phyloP scores from a whole-genome alignment of 92 coral and sea anemone species.

The Micromussa lordhowensis region DNA sequence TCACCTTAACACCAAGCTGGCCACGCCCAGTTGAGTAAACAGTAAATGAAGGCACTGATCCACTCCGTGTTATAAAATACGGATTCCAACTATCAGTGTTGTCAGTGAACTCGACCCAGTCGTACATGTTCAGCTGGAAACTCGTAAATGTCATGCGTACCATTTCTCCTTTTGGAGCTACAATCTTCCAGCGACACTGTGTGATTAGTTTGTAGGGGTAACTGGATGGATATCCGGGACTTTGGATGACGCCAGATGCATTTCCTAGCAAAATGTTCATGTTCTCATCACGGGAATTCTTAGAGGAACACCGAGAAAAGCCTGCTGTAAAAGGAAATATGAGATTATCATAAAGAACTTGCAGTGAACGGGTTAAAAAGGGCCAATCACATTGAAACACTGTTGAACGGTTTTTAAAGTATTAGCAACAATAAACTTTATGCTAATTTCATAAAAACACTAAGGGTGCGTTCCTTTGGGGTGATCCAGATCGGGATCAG shows the following conservation, averaged over 20 bases:
- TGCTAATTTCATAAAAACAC: too few species aligned
- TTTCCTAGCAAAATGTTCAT: constrained; percentile 24
- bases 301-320: not conserved
- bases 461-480: too few species aligned
- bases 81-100: constrained; percentile 8
- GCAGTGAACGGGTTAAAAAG: not conserved
- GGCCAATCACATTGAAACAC: not conserved
- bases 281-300: constrained; percentile 18
- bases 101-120: not conserved
- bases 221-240: constrained; percentile 26
- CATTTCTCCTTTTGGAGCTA: constrained; percentile 23
- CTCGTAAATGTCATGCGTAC: constrained; percentile 16
- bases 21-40: constrained; percentile 34
- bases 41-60: constrained; percentile 21
- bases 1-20: constrained; percentile 8
- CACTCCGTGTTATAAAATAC: not conserved
- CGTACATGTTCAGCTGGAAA: not conserved
- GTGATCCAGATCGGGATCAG: too few species aligned
- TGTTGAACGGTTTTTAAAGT: too few species aligned
- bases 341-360: not conserved
- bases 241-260: constrained; percentile 20
- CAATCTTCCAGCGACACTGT: constrained; percentile 26
- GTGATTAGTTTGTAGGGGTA: not conserved
- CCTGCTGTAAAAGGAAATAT: constrained; percentile 4
- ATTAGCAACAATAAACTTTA: too few species aligned